Conservation (phyloP, 2,113 vertebrate genomes). For the Syngnathus typhle region DNA sequence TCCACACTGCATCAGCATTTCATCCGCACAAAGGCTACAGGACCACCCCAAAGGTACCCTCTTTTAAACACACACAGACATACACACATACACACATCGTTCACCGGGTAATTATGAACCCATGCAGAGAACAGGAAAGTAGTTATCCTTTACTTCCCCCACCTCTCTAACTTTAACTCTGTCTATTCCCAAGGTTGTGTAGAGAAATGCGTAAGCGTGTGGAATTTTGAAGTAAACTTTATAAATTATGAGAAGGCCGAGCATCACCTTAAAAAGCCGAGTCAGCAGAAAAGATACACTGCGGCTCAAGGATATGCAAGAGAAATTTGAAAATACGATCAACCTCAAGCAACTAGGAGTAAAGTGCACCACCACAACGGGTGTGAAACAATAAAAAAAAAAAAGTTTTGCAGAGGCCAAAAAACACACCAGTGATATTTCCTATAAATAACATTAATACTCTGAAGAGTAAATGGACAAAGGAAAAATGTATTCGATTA, state of each 20-base stretch:
- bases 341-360: conserved; percentile 32
- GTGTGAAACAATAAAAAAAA: conserved; percentile 22
- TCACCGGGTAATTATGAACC: conserved; percentile 59
- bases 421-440: neutral
- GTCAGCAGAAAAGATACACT: conserved; percentile 51
- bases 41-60: conserved; percentile 50
- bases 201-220: conserved; percentile 18
- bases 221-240: conserved; percentile 44
- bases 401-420: conserved; percentile 10
- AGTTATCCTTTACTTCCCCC: conserved; percentile 38
- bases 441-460: neutral
- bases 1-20: conserved; percentile 64
- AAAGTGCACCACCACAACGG: conserved; percentile 11
- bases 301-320: conserved; percentile 49
- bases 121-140: conserved; percentile 42
- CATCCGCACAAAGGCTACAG: conserved; percentile 46
- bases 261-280: conserved; percentile 54
- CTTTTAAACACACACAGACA: conserved; percentile 31
- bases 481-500: neutral
- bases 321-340: conserved; percentile 57
- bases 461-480: neutral
- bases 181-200: conserved; percentile 56
- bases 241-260: conserved; percentile 48
- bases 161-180: conserved; percentile 25
- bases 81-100: conserved; percentile 32